A percentile compares a stretch with the other conserved stretches of the same genome.
phyloP scores from a whole-genome alignment of 1,140 invertebrate genomes.

The Teleogryllus occipitalis region DNA sequence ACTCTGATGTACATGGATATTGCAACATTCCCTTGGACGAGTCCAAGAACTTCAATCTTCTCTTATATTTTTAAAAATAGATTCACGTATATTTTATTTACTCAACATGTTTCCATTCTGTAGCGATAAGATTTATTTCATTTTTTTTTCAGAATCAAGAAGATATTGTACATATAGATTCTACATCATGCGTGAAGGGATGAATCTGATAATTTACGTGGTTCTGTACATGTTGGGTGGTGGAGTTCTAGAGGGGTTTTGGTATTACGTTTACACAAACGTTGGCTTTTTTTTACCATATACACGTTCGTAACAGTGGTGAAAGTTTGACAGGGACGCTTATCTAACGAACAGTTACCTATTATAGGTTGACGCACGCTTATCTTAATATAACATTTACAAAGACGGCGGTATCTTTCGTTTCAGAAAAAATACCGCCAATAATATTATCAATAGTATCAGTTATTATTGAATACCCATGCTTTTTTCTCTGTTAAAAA shows the following conservation, averaged over 20 bases:
- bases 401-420: background rate
- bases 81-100: constrained; percentile 6
- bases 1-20: background rate
- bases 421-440: background rate
- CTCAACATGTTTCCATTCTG: background rate
- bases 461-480: constrained; percentile 5
- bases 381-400: background rate
- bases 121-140: background rate
- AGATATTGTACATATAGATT: background rate
- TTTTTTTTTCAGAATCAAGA: background rate
- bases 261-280: background rate
- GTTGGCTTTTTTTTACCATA: background rate
- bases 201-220: background rate
- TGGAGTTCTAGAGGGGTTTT: background rate
- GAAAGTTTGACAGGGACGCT: background rate
- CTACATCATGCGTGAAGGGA: background rate
- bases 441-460: constrained; percentile 6
- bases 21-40: background rate
- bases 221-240: background rate
- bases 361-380: background rate
- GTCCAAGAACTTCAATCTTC: background rate
- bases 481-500: background rate
- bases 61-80: background rate
- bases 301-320: background rate
- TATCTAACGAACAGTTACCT: background rate